Base-by-base conservation (phyloP, 2,113 vertebrate genomes). In the Leptobrachium leishanense region DNA sequence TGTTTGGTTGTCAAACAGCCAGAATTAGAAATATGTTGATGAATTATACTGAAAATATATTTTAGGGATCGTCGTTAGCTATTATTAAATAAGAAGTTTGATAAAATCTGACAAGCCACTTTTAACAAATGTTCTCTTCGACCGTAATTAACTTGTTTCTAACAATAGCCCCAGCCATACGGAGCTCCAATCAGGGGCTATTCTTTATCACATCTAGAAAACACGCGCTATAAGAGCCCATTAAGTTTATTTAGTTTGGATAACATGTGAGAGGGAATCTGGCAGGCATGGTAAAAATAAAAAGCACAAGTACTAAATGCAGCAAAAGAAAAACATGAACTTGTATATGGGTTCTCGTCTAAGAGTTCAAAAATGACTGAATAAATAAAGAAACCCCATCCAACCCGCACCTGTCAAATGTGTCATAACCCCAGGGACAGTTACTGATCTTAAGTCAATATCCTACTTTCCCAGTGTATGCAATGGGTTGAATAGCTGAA, bases 1-100 rank as follows among this genome's bases (percentile, higher is more conserved):
- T 71, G 42, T 12, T 68, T 50, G 41, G 20, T 62, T 68, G 71
- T 68, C 41, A 68, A 20, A 54, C 50, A 57, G 63, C 72, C 64
- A 74, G 53, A 74, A 74, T 81, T 74, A 74, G 71, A 74, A 74
- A 74, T 74, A 68, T 68, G 12, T 57, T 50, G 66, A 81, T 81
- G 54, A 68, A 81, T 46, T 74, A 62, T 46, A 68, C 71, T 62
- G 62, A 81, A 59, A 50, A 50, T 50, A 50, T 73, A 73, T 81
- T 74, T 76, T 81, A 81, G 50, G 78, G 71, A 62, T 81, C 64
- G 68, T 41, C 55, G 62, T 73, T 63, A 57, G 55, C 8, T 64
- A 62, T 67, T 73, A 67, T 74, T 74, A 67, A 13, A 59, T 12
- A 67, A 74, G 40, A 46, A 2, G 50, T 66, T 66, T 46, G 50